Base-by-base conservation (phyloP, 2,888 invertebrate genomes). In the Alloscopus bannaensis region DNA sequence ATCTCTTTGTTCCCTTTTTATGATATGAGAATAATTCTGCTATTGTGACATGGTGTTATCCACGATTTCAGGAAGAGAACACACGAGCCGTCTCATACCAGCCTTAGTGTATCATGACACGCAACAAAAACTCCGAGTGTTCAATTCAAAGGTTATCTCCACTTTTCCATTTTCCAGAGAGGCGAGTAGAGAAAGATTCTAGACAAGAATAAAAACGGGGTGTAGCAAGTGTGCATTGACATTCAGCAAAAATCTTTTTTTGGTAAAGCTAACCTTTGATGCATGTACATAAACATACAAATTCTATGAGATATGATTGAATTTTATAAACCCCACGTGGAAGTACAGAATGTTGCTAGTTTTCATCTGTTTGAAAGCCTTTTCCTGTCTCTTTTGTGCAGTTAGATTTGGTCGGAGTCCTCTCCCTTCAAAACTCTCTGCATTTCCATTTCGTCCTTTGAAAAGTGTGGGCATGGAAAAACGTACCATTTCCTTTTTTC, bases 401-500 rank as follows among this genome's bases (percentile, higher is more conserved):
- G 57, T 22, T 52, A 6, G 22, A 22, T 40, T 29, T 20, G 36
- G 22, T n/a, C 22, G 36, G 18, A 40, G 20, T 64, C 20, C 42
- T 13, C 55, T 28, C 8, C 55, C 55, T 55, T 55, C 24, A 52
- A 69, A 31, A 20, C 42, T 57, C 47, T 31, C 57, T 13, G 40
- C 22, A 36, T 71, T 62, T 75, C 75, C 55, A 26, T 64, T 72
- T 71, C 22, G 18, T n/a, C 47, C 52, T 66, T 75, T 66, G 24
- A 45, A 59, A 28, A n/a, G 24, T 3, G 8, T 20, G 3, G 3
- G 24, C 24, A 47, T n/a, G 40, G 29, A 50, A 62, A 75, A 68
- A 76, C 62, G 69, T 69, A 50, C 69, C 76, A 77, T 77, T 77
- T 77, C 77, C 77, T 77, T 77, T 75, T n/a, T 62, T 68, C 64